These are phyloP conservation scores for Andrena marginata DNA, from an alignment of 2,888 invertebrate genomes.

Conservation along the genomic window DNA sequence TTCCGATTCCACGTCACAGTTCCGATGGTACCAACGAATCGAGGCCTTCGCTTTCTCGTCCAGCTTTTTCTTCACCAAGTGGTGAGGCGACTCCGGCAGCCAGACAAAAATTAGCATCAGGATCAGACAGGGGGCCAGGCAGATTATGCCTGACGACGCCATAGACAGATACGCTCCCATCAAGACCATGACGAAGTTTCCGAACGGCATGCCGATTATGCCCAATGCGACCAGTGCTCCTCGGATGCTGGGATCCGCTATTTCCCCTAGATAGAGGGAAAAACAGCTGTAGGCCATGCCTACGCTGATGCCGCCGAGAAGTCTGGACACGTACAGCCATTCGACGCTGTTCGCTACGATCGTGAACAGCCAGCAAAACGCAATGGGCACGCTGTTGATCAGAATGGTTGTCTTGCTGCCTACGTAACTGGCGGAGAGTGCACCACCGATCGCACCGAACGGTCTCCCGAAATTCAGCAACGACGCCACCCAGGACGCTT, in stretches of 20 bases:
- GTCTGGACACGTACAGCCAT: conserved; percentile 72
- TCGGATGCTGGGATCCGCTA: conserved; percentile 77
- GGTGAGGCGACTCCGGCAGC: conserved; percentile 80
- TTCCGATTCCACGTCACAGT: conserved; percentile 71
- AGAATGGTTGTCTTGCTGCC: conserved; percentile 76
- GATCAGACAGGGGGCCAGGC: conserved; percentile 68
- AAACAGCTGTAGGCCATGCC: conserved; percentile 76
- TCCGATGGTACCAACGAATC: conserved; percentile 76
- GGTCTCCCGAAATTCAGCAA: conserved; percentile 75
- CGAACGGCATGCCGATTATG: conserved; percentile 74
- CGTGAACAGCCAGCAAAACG: conserved; percentile 70
- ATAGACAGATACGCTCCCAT: conserved; percentile 78
- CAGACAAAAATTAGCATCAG: conserved; percentile 72
- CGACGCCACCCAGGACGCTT: conserved; percentile 79
- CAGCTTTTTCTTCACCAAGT: conserved; percentile 66
- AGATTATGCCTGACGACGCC: conserved; percentile 67
- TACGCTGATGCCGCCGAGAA: conserved; percentile 63
- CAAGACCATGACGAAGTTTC: conserved; percentile 76
- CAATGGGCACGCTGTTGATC: conserved; percentile 65
- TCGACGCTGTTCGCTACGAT: conserved; percentile 67
- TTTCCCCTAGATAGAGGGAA: conserved; percentile 77
- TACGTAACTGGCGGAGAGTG: conserved; percentile 64
- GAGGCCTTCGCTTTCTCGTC: conserved; percentile 72
- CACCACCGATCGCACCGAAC: conserved; percentile 73
- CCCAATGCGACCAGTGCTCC: conserved; percentile 77